Evolutionary conservation across 2,113 vertebrate genomes (phyloP).

Genomic region (Xiphophorus couchianus): DNA sequence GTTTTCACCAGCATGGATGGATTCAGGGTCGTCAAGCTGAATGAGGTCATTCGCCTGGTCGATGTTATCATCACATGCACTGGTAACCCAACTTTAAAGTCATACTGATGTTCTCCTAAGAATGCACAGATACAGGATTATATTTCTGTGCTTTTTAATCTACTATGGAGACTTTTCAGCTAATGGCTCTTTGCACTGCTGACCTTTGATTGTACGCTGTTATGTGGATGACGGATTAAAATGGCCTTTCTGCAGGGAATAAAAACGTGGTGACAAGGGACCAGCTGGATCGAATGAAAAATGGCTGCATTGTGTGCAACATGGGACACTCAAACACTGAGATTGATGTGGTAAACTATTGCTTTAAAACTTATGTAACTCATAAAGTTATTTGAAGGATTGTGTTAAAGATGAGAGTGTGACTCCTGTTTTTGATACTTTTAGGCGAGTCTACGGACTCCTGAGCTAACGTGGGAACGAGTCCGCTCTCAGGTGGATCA

Average conservation of each 20-base stretch:
- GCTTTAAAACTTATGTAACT: neutral
- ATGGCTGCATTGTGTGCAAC: conserved; percentile 97
- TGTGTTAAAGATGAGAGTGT: neutral
- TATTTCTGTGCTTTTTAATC: conserved; percentile 4
- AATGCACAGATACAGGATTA: neutral
- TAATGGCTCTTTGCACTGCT: neutral
- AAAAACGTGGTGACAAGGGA: conserved; percentile 98
- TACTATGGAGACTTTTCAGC: neutral
- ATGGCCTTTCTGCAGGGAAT: conserved; percentile 83
- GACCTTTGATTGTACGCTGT: neutral
- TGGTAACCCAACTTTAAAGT: conserved; percentile 76
- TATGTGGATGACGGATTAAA: neutral
- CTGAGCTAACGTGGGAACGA: conserved; percentile 97
- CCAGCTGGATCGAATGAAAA: conserved; percentile 97
- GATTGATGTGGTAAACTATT: conserved; percentile 90
- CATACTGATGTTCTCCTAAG: neutral
- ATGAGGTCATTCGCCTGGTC: conserved; percentile 94
- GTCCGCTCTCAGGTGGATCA: conserved; percentile 98
- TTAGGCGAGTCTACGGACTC: conserved; percentile 94
- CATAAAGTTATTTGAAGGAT: neutral
- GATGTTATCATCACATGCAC: conserved; percentile 98
- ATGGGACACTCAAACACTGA: conserved; percentile 99
- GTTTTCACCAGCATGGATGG: conserved; percentile 92
- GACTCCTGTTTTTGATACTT: neutral
- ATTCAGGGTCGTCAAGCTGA: conserved; percentile 95